Percentiles rank a stretch among this genome's conserved stretches.
Evolutionary conservation across 1,140 invertebrate species (phyloP).

Genomic region (Stegodyphus dumicola): DNA sequence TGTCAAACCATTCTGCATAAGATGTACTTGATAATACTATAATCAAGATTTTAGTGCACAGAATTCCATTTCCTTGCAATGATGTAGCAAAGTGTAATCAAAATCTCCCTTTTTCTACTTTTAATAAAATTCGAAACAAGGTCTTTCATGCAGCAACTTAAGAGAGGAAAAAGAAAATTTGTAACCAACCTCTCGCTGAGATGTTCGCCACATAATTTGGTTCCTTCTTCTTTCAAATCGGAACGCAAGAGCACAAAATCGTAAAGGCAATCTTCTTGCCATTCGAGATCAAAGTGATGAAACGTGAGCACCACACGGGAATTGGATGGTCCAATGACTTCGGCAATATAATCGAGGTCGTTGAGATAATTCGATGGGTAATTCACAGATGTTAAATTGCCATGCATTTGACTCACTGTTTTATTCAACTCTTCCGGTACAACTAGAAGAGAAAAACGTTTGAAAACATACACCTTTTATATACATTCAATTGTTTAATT

Average conservation of each 20-base stretch:
- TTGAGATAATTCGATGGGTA: slow-evolving; percentile 73
- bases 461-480: too few species aligned
- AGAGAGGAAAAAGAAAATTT: too few species aligned
- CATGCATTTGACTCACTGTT: slow-evolving; percentile 30
- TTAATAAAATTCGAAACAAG: too few species aligned
- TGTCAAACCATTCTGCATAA: too few species aligned
- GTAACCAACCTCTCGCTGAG: not conserved
- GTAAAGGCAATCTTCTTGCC: slow-evolving; percentile 80
- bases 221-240: slow-evolving; percentile 60
- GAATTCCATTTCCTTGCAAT: too few species aligned
- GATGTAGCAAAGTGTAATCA: too few species aligned
- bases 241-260: slow-evolving; percentile 76
- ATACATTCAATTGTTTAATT: not conserved
- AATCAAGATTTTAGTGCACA: too few species aligned
- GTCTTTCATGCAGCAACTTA: too few species aligned
- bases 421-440: slow-evolving; percentile 49
- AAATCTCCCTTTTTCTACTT: too few species aligned
- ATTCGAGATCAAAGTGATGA: slow-evolving; percentile 77
- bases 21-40: too few species aligned
- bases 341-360: slow-evolving; percentile 76
- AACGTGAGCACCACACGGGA: slow-evolving; percentile 77
- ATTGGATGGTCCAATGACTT: slow-evolving; percentile 73
- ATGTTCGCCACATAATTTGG: slow-evolving; percentile 64
- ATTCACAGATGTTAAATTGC: slow-evolving; percentile 58
- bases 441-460: slow-evolving; percentile 18